Percentiles rank a stretch among this genome's conserved stretches.
Evolutionary conservation across 2,113 vertebrate species (phyloP).

Genomic region (Clarias batrachus): DNA sequence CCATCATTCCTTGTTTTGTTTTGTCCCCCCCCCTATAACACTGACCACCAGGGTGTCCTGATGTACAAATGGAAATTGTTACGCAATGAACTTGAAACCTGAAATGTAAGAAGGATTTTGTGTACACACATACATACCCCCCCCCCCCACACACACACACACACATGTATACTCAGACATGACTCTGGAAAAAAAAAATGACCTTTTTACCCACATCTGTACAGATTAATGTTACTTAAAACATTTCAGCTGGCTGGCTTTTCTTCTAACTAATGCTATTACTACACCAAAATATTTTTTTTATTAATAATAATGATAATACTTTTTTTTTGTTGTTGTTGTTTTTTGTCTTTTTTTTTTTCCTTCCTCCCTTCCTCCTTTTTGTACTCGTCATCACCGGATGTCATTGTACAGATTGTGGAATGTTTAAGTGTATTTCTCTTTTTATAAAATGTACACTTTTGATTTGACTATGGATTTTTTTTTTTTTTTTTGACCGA

Average conservation of each 20-base stretch:
- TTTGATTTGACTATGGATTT: conserved; percentile 53
- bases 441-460: conserved; percentile 63
- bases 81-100: conserved; percentile 67
- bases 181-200: conserved; percentile 56
- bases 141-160: conserved; percentile 62
- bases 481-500: conserved; percentile 58
- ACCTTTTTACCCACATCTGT: conserved; percentile 66
- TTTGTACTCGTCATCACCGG: conserved; percentile 78
- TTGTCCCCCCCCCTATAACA: conserved; percentile 6
- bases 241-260: conserved; percentile 66
- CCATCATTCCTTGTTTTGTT: background rate
- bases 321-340: too few relatives aligned
- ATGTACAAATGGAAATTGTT: conserved; percentile 55
- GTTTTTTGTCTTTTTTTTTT: conserved; percentile 15
- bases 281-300: conserved; percentile 71
- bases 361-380: conserved; percentile 44
- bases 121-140: conserved; percentile 62
- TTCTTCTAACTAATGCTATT: conserved; percentile 67
- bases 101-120: conserved; percentile 66
- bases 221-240: conserved; percentile 63
- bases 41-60: conserved; percentile 64
- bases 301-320: conserved; percentile 2
- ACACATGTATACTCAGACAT: conserved; percentile 61
- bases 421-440: conserved; percentile 75
- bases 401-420: conserved; percentile 83